phyloP scores from a whole-genome alignment of 2,113 vertebrate species.

The Pteronura brasiliensis region DNA sequence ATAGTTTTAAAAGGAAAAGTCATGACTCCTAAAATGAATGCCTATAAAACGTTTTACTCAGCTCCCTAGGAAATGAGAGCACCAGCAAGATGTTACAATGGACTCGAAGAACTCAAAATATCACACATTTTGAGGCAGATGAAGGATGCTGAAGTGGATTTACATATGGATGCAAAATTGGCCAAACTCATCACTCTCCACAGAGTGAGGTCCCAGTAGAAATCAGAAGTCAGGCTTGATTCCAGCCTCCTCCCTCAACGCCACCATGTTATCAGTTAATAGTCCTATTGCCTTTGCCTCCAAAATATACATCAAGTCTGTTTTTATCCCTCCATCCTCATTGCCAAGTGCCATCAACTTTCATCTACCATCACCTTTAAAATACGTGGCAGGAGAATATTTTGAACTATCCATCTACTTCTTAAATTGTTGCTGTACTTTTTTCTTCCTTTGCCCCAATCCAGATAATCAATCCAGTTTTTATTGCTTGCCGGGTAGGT shows the following conservation, averaged over 20 bases:
- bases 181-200: background rate
- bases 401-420: background rate
- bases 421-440: background rate
- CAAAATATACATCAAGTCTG: background rate
- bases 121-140: background rate
- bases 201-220: background rate
- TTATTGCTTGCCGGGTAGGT: background rate
- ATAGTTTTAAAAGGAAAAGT: background rate
- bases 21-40: background rate
- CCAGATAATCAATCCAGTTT: background rate
- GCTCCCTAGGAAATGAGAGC: background rate
- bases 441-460: background rate
- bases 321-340: background rate
- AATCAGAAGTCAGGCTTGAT: background rate
- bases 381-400: background rate
- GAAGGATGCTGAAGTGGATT: background rate
- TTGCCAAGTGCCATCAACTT: background rate
- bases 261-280: background rate
- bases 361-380: background rate
- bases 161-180: background rate
- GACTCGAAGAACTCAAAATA: background rate
- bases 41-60: background rate
- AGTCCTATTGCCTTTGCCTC: background rate
- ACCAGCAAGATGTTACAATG: background rate
- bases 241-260: background rate